Conservation (phyloP, 2,797 vertebrate genomes). For the Gadopsis bispinosus region DNA sequence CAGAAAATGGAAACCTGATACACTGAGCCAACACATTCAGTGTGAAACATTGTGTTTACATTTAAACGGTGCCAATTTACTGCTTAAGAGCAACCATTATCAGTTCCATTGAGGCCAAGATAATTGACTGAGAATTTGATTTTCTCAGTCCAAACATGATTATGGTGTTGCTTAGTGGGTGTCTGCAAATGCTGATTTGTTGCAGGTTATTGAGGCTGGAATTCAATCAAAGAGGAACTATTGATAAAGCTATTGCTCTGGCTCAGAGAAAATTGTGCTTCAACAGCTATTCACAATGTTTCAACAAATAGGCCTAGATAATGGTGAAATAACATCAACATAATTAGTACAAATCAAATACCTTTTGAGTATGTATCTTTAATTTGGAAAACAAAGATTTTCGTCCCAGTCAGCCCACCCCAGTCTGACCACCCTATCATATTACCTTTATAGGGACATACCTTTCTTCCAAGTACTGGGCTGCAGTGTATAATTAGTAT, state of each 20-base stretch:
- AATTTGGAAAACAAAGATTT: background rate
- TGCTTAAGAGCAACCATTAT: slow-evolving; percentile 79
- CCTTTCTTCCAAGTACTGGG: background rate
- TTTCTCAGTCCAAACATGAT: slow-evolving; percentile 82
- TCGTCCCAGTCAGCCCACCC: background rate
- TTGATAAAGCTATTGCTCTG: slow-evolving; percentile 65
- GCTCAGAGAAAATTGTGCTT: slow-evolving; percentile 44
- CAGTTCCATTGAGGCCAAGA: slow-evolving; percentile 75
- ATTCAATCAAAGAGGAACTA: slow-evolving; percentile 73
- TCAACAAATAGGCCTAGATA: slow-evolving; percentile 16
- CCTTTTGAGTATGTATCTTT: slow-evolving; percentile 18
- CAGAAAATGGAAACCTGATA: slow-evolving; percentile 65
- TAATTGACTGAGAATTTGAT: slow-evolving; percentile 83
- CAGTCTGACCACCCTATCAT: background rate
- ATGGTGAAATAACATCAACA: slow-evolving; percentile 29
- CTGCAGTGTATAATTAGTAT: background rate
- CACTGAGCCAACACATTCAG: slow-evolving; percentile 72
- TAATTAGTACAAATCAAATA: slow-evolving; percentile 41
- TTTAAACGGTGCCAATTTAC: slow-evolving; percentile 80
- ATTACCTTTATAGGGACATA: background rate
- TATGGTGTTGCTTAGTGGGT: slow-evolving; percentile 71
- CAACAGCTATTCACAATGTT: slow-evolving; percentile 39
- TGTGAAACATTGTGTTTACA: slow-evolving; percentile 83
- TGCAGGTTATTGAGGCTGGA: slow-evolving; percentile 65
- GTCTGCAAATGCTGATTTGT: slow-evolving; percentile 78